Conservation (phyloP, 2,888 invertebrate species). For the Octodonta nipae region DNA sequence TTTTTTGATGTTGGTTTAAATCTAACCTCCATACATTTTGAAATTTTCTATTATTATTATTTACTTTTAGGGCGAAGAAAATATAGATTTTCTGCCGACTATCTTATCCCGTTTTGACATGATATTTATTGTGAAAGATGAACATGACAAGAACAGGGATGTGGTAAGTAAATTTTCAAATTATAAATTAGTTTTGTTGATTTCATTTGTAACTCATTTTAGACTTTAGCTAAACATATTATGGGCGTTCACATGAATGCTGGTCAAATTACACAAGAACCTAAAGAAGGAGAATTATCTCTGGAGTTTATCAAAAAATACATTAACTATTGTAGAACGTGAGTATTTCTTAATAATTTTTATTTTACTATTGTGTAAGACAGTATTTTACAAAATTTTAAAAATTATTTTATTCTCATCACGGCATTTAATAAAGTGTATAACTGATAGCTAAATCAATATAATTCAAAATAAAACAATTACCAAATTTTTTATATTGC, state of each 20-base stretch:
- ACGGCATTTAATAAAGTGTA: too few species aligned
- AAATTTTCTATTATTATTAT: slow-evolving; percentile 4
- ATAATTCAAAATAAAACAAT: too few species aligned
- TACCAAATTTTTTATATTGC: too few species aligned
- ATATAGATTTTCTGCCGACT: slow-evolving; percentile 99
- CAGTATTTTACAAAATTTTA: too few species aligned
- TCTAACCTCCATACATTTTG: too few species aligned
- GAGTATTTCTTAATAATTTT: slow-evolving; percentile 23
- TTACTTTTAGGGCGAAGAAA: slow-evolving; percentile 63
- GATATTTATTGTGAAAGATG: slow-evolving; percentile 98
- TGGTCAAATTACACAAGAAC: slow-evolving; percentile 44
- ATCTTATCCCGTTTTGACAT: slow-evolving; percentile 98
- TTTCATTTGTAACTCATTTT: not conserved
- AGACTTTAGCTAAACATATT: slow-evolving; percentile 89
- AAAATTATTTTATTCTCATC: too few species aligned
- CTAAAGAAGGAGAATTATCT: slow-evolving; percentile 71
- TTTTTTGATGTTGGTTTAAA: too few species aligned
- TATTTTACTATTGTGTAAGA: too few species aligned
- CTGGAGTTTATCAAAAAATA: slow-evolving; percentile 78
- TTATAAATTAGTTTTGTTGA: not conserved
- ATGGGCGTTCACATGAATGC: slow-evolving; percentile 89
- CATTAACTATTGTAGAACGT: slow-evolving; percentile 76
- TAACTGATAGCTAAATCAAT: too few species aligned
- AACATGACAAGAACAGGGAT: slow-evolving; percentile 78
- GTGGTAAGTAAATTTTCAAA: slow-evolving; percentile 46